These are phyloP conservation scores for Cinclus cinclus DNA, from an alignment of 2,113 vertebrate species.

Conservation along the genomic window DNA sequence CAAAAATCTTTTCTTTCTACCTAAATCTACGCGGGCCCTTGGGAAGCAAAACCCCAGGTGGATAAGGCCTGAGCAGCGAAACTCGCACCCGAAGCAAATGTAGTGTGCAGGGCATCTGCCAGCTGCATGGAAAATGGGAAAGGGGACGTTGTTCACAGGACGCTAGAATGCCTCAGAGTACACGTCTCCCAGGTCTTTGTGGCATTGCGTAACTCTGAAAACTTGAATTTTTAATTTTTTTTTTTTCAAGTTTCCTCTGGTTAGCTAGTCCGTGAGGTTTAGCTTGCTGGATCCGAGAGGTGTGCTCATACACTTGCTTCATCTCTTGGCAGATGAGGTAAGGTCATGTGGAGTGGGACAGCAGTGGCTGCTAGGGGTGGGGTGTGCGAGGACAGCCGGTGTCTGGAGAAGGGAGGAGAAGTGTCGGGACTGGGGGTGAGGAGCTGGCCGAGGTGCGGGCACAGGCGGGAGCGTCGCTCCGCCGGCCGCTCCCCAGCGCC, in stretches of 20 bases:
- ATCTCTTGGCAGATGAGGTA: background rate
- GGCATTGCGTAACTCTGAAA: background rate
- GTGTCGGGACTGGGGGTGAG: rapidly evolving
- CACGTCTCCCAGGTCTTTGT: background rate
- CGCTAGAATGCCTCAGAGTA: background rate
- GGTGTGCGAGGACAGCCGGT: background rate
- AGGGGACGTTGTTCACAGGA: rapidly evolving
- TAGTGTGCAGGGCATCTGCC: background rate
- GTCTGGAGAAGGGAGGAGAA: background rate
- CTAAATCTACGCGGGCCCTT: background rate
- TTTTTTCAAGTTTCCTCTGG: background rate
- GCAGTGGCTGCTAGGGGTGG: background rate
- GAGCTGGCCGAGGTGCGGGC: background rate
- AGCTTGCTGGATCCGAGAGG: background rate
- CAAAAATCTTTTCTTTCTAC: background rate
- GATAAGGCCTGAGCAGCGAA: background rate
- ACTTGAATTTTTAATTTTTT: background rate
- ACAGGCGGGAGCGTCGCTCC: background rate
- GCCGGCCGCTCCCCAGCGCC: background rate
- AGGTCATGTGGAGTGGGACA: background rate
- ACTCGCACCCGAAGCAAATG: background rate
- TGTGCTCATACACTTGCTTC: background rate
- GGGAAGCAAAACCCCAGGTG: background rate
- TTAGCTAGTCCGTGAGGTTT: background rate
- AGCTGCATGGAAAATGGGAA: background rate